Evolutionary conservation across 2,797 vertebrate genomes (phyloP), one percentile per base, ranked within the genome.

Genomic region (Pyrocephalus nanus): DNA sequence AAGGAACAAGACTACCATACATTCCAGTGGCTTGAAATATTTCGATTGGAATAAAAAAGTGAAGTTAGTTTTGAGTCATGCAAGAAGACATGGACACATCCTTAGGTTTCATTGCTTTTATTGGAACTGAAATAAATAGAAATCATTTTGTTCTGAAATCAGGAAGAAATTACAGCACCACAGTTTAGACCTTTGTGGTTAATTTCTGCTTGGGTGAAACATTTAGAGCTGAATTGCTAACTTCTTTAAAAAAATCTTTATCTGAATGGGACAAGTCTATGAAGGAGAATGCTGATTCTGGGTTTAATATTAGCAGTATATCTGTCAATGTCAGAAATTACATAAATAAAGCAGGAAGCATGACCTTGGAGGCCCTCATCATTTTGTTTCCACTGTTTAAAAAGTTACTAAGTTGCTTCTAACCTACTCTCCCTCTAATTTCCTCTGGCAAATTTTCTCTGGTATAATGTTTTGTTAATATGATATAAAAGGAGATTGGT

Each of bases 11-110:
- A 83, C 69, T 95, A 82, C 34, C 84, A 86, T 96, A 83, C 95
- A 85, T 88, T 96, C 93, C 94, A 96, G 88, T 91, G 75, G 58
- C 82, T 91, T 96, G 81, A 97, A 97, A 91, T 88, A 83, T 96
- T 89, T 80, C 66, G 34, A 8, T 38, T 95, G 82, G 88, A 95
- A 60, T 30, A 62, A 80, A 60, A 70, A 62, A 86, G 25, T 73
- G 53, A 93, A 93, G 54, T 42, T 93, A 38, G 19, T 62, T 93
- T 92, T 70, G 58, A 95, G 57, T 66, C 61, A 73, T 32, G 42
- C 29, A 58, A 75, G 69, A 94, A 90, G 61, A 21, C 22, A 61
- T 61, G 0, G 0, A 77, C 55, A 92, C 48, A 78, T 66, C 32
- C 38, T 57, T 36, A 43, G 42, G 72, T 77, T 95, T 92, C 69